Evolutionary conservation across 37 sponge, comb jelly and placozoan species (phyloP), one percentile per base, ranked within the genome.

Genomic region (Halichondria panicea): DNA sequence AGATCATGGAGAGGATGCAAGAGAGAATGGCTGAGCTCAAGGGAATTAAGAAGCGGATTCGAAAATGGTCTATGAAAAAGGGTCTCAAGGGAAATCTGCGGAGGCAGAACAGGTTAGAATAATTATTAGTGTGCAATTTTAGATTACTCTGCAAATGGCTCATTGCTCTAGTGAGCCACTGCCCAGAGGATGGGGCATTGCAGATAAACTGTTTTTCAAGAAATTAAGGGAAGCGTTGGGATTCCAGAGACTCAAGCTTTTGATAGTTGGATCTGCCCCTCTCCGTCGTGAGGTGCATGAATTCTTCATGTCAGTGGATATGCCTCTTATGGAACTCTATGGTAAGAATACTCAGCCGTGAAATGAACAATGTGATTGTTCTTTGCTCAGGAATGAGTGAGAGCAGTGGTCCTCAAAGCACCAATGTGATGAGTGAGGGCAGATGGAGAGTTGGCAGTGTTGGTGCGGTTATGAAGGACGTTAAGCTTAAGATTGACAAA

Each of bases 291-390:
- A 69, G 59, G 68, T 87, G 11, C 62, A 92, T 43, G 89, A 92
- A 3, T 98, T 75, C 86, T 98, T 93, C 82, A 82, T 74, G 75
- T 76, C 83, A 41, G 22, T 95, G 35, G 81, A 98, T 63, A 84
- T 98, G n/a, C 92, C 99, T 8, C 64, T 98, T 46, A 79, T 87
- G 69, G 91, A 92, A 68, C 56, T 89, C 27, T 98, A 93, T 55
- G 99, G 99, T 32, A 62, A 25, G 80, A 45, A 56, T 3, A 19
- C 4, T 27, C 27, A 59, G 61, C 52, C 52, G 15, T 19, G 52
- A 19, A 48, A 48, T 48, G 52, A 15, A 48, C 52, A 48, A 48
- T 15, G 15, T 15, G 15, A 11, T 48, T 19, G 52, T n/a, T 48
- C 11, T 15, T 48, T 11, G 11, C 52, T 48, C 53, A 76, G 98